Evolutionary conservation across 2,888 invertebrate species (phyloP).

Genomic region (Andrena trimmerana): DNA sequence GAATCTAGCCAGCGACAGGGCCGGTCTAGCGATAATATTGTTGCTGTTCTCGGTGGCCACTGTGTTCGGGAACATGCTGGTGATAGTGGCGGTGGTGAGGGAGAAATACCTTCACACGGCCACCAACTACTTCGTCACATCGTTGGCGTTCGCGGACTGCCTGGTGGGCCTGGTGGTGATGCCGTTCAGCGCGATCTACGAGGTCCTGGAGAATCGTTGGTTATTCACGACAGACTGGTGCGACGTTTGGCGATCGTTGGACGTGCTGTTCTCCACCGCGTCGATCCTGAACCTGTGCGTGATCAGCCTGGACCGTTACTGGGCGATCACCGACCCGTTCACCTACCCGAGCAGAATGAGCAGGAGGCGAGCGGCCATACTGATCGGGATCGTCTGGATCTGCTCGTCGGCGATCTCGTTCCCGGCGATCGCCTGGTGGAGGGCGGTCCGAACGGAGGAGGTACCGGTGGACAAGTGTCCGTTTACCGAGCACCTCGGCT

Average conservation of each 20-base stretch:
- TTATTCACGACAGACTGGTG: constrained; percentile 98
- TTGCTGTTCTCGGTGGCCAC: constrained; percentile 96
- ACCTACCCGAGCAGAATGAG: constrained; percentile 98
- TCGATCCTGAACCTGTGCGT: constrained; percentile 99
- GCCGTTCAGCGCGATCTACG: constrained; percentile 97
- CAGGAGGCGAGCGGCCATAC: constrained; percentile 92
- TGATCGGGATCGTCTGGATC: constrained; percentile 98
- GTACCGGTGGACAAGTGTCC: constrained; percentile 95
- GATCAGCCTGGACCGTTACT: constrained; percentile 97
- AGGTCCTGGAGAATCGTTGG: constrained; percentile 96
- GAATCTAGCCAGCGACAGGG: constrained; percentile 89
- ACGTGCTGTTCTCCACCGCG: constrained; percentile 98
- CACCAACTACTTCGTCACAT: constrained; percentile 99
- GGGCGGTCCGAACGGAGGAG: constrained; percentile 93
- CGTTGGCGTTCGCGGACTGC: constrained; percentile 98
- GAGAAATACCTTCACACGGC: constrained; percentile 98
- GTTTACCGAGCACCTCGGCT: constrained; percentile 98
- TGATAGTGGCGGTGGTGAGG: constrained; percentile 96
- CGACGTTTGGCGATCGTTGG: constrained; percentile 98
- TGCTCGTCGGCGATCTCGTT: constrained; percentile 99
- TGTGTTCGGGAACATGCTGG: constrained; percentile 97
- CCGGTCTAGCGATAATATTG: constrained; percentile 92
- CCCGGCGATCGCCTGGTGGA: constrained; percentile 98
- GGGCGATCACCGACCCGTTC: constrained; percentile 99
- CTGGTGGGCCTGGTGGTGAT: constrained; percentile 98